phyloP scores from a whole-genome alignment of 2,113 vertebrate genomes.

The Orientallactaga bullata region DNA sequence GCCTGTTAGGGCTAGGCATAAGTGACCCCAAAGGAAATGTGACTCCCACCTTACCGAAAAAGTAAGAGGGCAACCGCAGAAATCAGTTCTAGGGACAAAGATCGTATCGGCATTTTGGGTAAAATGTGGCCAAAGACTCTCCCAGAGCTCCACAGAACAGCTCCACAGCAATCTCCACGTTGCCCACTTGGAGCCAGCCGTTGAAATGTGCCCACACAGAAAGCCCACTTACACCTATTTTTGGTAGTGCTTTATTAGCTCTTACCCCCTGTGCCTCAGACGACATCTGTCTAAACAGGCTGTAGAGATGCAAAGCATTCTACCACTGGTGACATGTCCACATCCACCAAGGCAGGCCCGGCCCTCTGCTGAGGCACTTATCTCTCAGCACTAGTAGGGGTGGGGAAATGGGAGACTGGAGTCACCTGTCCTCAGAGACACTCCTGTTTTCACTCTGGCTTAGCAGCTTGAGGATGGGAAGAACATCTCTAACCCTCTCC shows the following conservation, averaged over 20 bases:
- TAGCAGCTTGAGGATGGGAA: not conserved
- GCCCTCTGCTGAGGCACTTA: not conserved
- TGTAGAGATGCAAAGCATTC: conserved; percentile 44
- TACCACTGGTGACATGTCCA: not conserved
- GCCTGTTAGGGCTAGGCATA: not conserved
- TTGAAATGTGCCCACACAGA: conserved; percentile 4
- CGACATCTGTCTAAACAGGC: conserved; percentile 54
- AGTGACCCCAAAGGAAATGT: not conserved
- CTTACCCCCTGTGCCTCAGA: conserved; percentile 40
- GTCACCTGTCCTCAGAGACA: not conserved
- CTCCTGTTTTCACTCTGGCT: not conserved
- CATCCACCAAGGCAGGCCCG: conserved; percentile 8
- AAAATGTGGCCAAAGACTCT: not conserved
- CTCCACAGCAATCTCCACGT: not conserved
- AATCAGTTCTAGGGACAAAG: conserved; percentile 17
- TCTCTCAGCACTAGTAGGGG: not conserved
- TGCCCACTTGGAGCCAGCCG: not conserved
- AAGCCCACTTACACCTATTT: conserved; percentile 27
- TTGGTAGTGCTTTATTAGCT: not conserved
- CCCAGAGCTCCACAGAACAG: not conserved
- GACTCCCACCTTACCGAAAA: not conserved
- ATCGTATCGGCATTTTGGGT: not conserved
- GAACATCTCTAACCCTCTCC: not conserved
- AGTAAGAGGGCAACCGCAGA: not conserved
- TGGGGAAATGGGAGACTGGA: not conserved